A percentile compares a stretch with the other conserved stretches of the same genome.
These are phyloP conservation scores for Carterocephalus palaemon DNA, from an alignment of 2,888 invertebrate species.

Conservation along the genomic window DNA sequence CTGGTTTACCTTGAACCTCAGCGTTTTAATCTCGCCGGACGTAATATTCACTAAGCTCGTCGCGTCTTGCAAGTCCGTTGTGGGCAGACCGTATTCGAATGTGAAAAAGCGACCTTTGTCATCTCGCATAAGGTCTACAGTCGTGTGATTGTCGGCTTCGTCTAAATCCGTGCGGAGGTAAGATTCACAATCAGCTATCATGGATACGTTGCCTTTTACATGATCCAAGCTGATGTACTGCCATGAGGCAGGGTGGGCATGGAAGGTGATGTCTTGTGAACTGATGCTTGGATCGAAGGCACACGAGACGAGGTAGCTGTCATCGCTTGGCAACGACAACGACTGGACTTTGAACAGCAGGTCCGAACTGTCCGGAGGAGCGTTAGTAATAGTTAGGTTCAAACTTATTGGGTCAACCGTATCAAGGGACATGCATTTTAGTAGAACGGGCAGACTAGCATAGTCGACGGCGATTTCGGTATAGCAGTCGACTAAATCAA, in stretches of 20 bases:
- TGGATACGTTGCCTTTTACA: slow-evolving; percentile 43
- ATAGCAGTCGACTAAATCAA: slow-evolving; percentile 57
- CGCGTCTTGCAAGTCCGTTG: slow-evolving; percentile 80
- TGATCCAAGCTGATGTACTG: slow-evolving; percentile 73
- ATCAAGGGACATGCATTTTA: slow-evolving; percentile 75
- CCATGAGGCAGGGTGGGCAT: slow-evolving; percentile 78
- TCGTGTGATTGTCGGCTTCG: slow-evolving; percentile 48
- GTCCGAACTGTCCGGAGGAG: slow-evolving; percentile 42
- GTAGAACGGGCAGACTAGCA: slow-evolving; percentile 46
- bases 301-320: slow-evolving; percentile 68
- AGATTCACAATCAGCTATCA: slow-evolving; percentile 59
- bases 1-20: slow-evolving; percentile 84
- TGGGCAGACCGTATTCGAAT: slow-evolving; percentile 85
- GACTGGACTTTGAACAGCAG: slow-evolving; percentile 71
- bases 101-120: slow-evolving; percentile 86
- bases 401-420: slow-evolving; percentile 49
- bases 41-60: slow-evolving; percentile 84
- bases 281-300: slow-evolving; percentile 66
- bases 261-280: slow-evolving; percentile 63
- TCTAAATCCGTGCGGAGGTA: slow-evolving; percentile 47
- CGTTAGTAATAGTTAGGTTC: slow-evolving; percentile 64
- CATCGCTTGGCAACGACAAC: slow-evolving; percentile 72
- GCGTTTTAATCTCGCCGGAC: slow-evolving; percentile 79
- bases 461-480: slow-evolving; percentile 46
- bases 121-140: slow-evolving; percentile 70